Evolutionary conservation across 1,140 invertebrate species (phyloP), one percentile per base, ranked within the genome.

Genomic region (Magallana angulata): DNA sequence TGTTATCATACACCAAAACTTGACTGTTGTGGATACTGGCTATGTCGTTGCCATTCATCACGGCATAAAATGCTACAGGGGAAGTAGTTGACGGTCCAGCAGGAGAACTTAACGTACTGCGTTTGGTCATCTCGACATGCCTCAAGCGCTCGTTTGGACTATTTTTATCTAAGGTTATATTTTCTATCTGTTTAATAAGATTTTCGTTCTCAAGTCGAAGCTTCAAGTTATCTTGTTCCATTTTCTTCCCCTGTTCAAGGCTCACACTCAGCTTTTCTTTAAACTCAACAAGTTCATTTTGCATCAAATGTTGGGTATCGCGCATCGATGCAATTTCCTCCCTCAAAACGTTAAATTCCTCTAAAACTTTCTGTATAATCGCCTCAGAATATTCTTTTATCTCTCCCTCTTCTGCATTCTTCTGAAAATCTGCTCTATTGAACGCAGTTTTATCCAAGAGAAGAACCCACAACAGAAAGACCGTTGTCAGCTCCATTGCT

Each of bases 1-100:
- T n/a, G 30, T 36, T 14, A 84, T 60, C 12, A 18, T 60, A 84
- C 11, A 30, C 11, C n/a, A 84, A 59, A 0, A 59, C 60, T 59
- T 84, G 30, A 60, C 30, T n/a, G 16, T 14, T 8, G 57, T 24
- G n/a, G 7, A 58, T 16, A 59, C 7, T 59, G 18, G 14, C 14
- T 60, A 18, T 59, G 58, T 84, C 24, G 24, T 24, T 30, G 14
- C 14, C 60, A 12, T 8, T 84, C 57, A 84, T 84, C 7, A 8
- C 59, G 6, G 16, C 82, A 18, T 30, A 84, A 84, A 84, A 84
- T 14, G 57, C 82, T n/a, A 84, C 36, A 1, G n/a, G 18, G 18
- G 68, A 71, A 24, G 9, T n/a, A 24, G 24, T 24, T 24, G 24
- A 24, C 12, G 11, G 7, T 8, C 24, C 36, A 2, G 3, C 18